phyloP scores from a whole-genome alignment of 2,113 vertebrate species.

The Turdus rufiventris region DNA sequence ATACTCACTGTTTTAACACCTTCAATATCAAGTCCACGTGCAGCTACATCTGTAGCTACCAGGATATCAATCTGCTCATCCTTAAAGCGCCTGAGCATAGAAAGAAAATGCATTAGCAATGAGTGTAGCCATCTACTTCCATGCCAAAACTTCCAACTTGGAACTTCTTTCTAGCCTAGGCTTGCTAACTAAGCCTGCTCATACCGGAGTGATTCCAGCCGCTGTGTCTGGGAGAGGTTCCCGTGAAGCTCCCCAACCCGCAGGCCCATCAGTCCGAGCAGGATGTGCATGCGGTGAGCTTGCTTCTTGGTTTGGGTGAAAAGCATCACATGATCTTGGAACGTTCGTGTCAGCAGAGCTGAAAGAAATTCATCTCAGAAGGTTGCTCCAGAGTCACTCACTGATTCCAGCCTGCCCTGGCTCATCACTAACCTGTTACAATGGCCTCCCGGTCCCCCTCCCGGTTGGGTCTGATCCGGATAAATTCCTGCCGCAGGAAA shows the following conservation, averaged over 20 bases:
- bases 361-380: background rate
- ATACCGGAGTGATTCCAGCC: slow-evolving; percentile 90
- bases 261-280: slow-evolving; percentile 91
- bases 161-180: background rate
- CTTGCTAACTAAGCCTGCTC: background rate
- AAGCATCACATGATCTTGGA: slow-evolving; percentile 94
- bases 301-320: slow-evolving; percentile 99
- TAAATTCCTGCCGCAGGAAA: slow-evolving; percentile 92
- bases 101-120: background rate
- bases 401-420: background rate
- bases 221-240: slow-evolving; percentile 93
- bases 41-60: slow-evolving; percentile 96
- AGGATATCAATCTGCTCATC: slow-evolving; percentile 97
- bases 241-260: slow-evolving; percentile 94
- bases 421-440: slow-evolving; percentile 78
- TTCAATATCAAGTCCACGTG: slow-evolving; percentile 92
- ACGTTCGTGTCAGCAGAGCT: slow-evolving; percentile 93
- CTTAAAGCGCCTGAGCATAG: slow-evolving; percentile 86
- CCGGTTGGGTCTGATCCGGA: slow-evolving; percentile 86
- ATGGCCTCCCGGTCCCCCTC: slow-evolving; percentile 95
- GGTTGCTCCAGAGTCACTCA: background rate
- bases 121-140: background rate
- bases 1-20: slow-evolving; percentile 93
- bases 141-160: background rate
- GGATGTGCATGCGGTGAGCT: slow-evolving; percentile 95